phyloP scores from a whole-genome alignment of 2,888 invertebrate genomes.

The Seladonia tumulorum region DNA sequence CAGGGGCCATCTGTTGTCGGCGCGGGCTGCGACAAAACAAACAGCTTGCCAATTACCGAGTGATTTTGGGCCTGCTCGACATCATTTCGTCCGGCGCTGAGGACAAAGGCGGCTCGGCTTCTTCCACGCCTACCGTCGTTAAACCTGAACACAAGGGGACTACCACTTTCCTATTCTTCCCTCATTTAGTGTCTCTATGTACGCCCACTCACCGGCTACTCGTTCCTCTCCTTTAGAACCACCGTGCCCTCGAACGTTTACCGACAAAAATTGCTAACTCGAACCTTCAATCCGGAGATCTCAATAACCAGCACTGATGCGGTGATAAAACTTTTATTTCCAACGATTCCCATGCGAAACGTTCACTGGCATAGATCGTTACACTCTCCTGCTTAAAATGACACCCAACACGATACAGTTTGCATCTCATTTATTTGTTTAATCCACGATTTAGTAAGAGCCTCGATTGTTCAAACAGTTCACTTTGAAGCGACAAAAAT shows the following conservation, averaged over 20 bases:
- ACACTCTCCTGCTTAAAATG: background rate
- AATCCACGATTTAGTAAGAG: too few relatives aligned
- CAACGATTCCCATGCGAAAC: background rate
- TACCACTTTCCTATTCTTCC: conserved; percentile 62
- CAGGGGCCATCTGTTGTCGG: conserved; percentile 76
- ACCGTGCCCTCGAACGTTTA: background rate
- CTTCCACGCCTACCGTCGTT: conserved; percentile 73
- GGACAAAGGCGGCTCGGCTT: conserved; percentile 75
- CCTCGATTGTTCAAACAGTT: too few relatives aligned
- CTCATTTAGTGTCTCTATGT: conserved; percentile 75
- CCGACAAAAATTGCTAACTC: background rate
- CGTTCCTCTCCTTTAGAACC: conserved; percentile 31
- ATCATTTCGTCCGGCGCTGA: conserved; percentile 75
- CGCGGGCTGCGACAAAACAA: conserved; percentile 80
- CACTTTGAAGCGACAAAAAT: too few relatives aligned
- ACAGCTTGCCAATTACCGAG: conserved; percentile 81
- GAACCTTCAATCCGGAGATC: background rate
- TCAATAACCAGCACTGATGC: background rate
- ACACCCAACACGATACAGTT: background rate
- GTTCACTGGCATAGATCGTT: background rate
- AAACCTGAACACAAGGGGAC: conserved; percentile 60
- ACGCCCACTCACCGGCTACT: conserved; percentile 56
- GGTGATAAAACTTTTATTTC: background rate
- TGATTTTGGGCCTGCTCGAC: conserved; percentile 76
- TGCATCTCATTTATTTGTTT: too few relatives aligned